A percentile compares a stretch with the other conserved stretches of the same genome.
Conservation (phyloP, 2,113 vertebrate species). For the Halichoeres trimaculatus region DNA sequence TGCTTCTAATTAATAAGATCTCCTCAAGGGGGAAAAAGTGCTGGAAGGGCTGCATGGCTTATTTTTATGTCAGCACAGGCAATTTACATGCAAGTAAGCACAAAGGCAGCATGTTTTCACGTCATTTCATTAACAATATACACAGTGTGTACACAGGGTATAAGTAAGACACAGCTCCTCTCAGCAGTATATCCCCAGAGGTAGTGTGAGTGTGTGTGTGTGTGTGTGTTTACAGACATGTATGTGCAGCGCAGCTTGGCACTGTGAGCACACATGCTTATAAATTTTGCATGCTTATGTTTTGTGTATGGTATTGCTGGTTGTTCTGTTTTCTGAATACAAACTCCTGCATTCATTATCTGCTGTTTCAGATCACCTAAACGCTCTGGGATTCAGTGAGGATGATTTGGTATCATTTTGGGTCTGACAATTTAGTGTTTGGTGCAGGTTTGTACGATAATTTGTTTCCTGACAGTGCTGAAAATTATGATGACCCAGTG, state of each 20-base stretch:
- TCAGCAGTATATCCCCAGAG: background rate
- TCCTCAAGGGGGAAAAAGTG: constrained; percentile 38
- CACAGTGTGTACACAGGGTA: background rate
- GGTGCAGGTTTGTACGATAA: too few species aligned
- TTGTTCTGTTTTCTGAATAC: background rate
- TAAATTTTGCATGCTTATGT: constrained; percentile 7
- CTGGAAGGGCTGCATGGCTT: constrained; percentile 13
- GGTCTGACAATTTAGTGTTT: background rate
- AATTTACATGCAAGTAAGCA: constrained; percentile 14
- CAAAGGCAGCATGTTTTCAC: constrained; percentile 13
- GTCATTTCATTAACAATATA: constrained; percentile 32
- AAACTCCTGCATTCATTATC: constrained; percentile 14
- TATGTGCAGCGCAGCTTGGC: background rate
- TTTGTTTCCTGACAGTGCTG: too few species aligned
- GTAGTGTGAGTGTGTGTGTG: background rate
- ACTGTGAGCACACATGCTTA: background rate
- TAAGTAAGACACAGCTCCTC: background rate
- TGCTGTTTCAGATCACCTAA: constrained; percentile 41
- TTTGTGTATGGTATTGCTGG: background rate
- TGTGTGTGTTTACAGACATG: too few species aligned
- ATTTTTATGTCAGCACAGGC: constrained; percentile 32
- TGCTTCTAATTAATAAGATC: constrained; percentile 67
- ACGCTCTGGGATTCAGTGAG: constrained; percentile 11
- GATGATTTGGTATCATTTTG: constrained; percentile 21
- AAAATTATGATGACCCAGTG: too few species aligned